Conservation (phyloP, 2,113 vertebrate species). For the Urocitellus parryii region DNA sequence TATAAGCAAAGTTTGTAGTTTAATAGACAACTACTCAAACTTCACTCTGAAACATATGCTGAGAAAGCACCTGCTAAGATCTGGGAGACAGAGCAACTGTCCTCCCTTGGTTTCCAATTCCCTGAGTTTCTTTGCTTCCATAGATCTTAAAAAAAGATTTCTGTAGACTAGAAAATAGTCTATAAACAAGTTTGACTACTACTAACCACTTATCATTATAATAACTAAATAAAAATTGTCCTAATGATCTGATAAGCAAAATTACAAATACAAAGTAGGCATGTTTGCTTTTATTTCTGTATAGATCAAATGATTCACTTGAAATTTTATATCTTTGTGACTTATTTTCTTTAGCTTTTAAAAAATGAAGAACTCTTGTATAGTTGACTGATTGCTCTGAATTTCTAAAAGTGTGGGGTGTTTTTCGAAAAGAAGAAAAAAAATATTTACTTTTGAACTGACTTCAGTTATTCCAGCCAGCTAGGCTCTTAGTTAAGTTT, state of each 20-base stretch:
- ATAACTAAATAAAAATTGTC: slow-evolving; percentile 38
- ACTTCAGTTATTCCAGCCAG: not conserved
- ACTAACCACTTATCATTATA: slow-evolving; percentile 13
- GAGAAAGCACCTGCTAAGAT: not conserved
- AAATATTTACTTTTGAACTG: not conserved
- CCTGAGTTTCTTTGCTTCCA: not conserved
- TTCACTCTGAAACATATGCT: not conserved
- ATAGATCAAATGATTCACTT: slow-evolving; percentile 8
- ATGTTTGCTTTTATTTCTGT: slow-evolving; percentile 14
- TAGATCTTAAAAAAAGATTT: not conserved
- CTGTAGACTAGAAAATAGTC: not conserved
- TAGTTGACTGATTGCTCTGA: not conserved
- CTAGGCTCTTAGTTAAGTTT: not conserved
- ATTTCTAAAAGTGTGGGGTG: not conserved
- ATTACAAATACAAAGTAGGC: not conserved
- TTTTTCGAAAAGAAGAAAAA: slow-evolving; percentile 9
- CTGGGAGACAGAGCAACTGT: not conserved
- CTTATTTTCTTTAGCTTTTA: slow-evolving; percentile 29
- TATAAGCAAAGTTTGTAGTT: slow-evolving; percentile 15
- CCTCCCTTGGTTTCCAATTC: not conserved
- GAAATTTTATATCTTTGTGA: slow-evolving; percentile 5
- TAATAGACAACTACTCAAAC: not conserved
- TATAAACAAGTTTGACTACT: slow-evolving; percentile 47
- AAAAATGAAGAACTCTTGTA: not conserved
- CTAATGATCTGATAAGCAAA: slow-evolving; percentile 50